A percentile compares a stretch with the other conserved stretches of the same genome.
Evolutionary conservation across 2,888 invertebrate species (phyloP).

Genomic region (Bugulina stolonifera): DNA sequence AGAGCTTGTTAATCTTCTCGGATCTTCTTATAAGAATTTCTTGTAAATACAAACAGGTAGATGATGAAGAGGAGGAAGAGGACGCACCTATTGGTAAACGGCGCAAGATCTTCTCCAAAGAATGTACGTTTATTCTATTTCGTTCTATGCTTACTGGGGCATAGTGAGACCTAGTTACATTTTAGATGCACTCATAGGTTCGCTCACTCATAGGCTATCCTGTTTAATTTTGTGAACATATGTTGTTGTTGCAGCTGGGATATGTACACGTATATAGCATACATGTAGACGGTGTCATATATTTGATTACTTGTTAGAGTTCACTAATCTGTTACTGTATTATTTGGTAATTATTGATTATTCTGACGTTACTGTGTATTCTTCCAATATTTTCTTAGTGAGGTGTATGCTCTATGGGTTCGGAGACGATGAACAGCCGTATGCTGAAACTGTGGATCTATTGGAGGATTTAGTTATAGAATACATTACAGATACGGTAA

Average conservation of each 20-base stretch:
- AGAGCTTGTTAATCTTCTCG: too few species aligned
- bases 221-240: too few species aligned
- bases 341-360: not conserved
- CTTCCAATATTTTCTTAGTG: conserved; percentile 34
- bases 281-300: too few species aligned
- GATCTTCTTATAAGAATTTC: too few species aligned
- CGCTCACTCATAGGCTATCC: too few species aligned
- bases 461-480: conserved; percentile 95
- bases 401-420: conserved; percentile 95
- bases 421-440: conserved; percentile 98
- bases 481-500: conserved; percentile 88
- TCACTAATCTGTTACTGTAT: not conserved
- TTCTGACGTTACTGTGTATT: not conserved
- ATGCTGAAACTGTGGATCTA: conserved; percentile 95
- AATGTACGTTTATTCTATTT: too few species aligned
- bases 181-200: too few species aligned
- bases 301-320: not conserved
- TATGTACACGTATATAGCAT: too few species aligned
- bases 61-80: conserved; percentile 35
- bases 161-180: too few species aligned
- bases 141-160: too few species aligned
- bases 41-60: too few species aligned
- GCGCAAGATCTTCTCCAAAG: conserved; percentile 35
- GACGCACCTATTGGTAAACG: conserved; percentile 33
- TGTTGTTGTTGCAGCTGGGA: too few species aligned